Evolutionary conservation across 2,888 invertebrate species (phyloP).

Genomic region (Chironomus tentans): DNA sequence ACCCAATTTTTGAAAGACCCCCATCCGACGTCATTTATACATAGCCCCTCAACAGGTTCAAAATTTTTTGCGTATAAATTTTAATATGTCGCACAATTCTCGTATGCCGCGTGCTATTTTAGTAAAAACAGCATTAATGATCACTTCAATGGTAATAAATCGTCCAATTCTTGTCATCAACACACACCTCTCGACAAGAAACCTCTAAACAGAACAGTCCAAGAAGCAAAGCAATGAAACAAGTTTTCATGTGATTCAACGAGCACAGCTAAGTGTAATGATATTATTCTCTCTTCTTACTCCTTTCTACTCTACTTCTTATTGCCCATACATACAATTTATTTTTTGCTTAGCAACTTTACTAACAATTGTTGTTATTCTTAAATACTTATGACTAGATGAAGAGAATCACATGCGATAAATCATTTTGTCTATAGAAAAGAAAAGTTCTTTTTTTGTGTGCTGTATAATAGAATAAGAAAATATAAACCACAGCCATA

Average conservation of each 20-base stretch:
- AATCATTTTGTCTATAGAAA: not conserved
- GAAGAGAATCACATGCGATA: not conserved
- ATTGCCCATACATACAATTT: not conserved
- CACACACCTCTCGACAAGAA: no score
- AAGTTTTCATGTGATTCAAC: not conserved
- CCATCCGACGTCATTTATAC: no score
- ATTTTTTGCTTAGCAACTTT: not conserved
- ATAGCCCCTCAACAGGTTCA: no score
- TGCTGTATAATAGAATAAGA: not conserved
- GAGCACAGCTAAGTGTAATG: not conserved
- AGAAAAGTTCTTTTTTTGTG: not conserved
- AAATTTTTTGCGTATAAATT: no score
- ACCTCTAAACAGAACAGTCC: no score
- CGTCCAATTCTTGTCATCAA: no score
- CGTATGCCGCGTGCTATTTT: no score
- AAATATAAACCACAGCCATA: not conserved
- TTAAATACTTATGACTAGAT: not conserved
- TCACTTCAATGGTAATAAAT: no score
- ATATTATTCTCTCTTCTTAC: not conserved
- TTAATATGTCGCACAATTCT: no score
- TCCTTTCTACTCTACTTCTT: not conserved
- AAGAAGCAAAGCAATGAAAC: not conserved
- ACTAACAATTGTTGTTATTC: not conserved
- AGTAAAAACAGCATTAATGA: no score
- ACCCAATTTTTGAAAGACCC: no score